Evolutionary conservation across 2,888 invertebrate genomes (phyloP).

Genomic region (Cataglyphis altisquamis): DNA sequence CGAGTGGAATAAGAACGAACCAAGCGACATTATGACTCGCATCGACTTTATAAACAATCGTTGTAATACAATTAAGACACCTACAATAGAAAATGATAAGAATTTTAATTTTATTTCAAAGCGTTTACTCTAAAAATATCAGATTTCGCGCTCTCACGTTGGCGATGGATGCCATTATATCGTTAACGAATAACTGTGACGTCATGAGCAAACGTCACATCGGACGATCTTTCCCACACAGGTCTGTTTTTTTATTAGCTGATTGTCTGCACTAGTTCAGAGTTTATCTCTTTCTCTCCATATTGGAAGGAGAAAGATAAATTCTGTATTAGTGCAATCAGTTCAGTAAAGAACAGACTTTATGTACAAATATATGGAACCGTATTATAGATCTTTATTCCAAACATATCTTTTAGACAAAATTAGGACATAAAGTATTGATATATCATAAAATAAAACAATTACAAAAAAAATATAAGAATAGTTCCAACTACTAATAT

Average conservation of each 20-base stretch:
- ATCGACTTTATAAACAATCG: background rate
- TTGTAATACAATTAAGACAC: background rate
- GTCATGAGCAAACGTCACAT: constrained; percentile 35
- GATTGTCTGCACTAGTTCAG: too few species aligned
- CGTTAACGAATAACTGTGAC: constrained; percentile 1
- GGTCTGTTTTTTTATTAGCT: too few species aligned
- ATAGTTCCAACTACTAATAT: background rate
- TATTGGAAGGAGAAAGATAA: too few species aligned
- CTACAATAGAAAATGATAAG: background rate
- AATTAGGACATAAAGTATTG: background rate
- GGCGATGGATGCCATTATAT: constrained; percentile 12
- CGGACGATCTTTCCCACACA: constrained; percentile 26
- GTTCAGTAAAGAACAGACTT: too few species aligned
- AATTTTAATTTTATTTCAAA: background rate
- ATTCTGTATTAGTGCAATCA: too few species aligned
- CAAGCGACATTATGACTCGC: too few species aligned
- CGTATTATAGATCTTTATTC: background rate
- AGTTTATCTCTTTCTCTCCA: too few species aligned
- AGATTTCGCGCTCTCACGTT: constrained; percentile 20
- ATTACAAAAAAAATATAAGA: background rate
- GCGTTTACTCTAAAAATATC: background rate
- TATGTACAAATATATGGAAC: background rate
- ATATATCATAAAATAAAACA: background rate
- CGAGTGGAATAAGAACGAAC: background rate
- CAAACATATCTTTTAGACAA: background rate